Percentiles rank a stretch among this genome's conserved stretches.
Conservation (phyloP, 2,113 vertebrate genomes). For the Peromyscus leucopus region DNA sequence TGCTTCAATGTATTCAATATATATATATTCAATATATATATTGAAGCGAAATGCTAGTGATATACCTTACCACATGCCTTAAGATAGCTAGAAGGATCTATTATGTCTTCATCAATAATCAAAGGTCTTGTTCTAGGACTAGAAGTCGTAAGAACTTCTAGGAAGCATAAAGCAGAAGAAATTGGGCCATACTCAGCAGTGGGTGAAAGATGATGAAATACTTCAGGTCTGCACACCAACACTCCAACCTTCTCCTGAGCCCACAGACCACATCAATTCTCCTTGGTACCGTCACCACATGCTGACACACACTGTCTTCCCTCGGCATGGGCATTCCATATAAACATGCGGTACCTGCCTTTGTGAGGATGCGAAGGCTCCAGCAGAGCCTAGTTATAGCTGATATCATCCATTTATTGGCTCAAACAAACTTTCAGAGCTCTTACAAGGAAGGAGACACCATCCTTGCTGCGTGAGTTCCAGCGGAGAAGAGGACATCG, state of each 20-base stretch:
- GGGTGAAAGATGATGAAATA: background rate
- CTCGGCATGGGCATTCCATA: background rate
- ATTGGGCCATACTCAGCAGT: background rate
- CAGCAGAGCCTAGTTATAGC: background rate
- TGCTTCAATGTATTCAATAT: too few species aligned
- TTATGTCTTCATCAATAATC: slow-evolving; percentile 5
- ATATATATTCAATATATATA: background rate
- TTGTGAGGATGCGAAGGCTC: background rate
- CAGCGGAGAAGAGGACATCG: background rate
- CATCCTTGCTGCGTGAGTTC: background rate
- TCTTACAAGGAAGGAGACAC: background rate
- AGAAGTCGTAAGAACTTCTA: background rate
- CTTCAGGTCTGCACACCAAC: background rate
- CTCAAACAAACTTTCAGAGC: background rate
- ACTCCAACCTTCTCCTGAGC: background rate
- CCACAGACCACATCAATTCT: background rate
- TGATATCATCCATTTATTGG: background rate
- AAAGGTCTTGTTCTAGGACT: background rate
- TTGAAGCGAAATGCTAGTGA: background rate
- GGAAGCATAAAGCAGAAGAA: background rate
- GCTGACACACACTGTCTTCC: background rate
- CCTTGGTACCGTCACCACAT: background rate
- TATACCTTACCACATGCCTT: background rate
- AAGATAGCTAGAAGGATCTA: background rate
- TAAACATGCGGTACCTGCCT: background rate